Evolutionary conservation across 2,113 vertebrate species (phyloP), one percentile per base, ranked within the genome.

Genomic region (Aphyosemion australe): DNA sequence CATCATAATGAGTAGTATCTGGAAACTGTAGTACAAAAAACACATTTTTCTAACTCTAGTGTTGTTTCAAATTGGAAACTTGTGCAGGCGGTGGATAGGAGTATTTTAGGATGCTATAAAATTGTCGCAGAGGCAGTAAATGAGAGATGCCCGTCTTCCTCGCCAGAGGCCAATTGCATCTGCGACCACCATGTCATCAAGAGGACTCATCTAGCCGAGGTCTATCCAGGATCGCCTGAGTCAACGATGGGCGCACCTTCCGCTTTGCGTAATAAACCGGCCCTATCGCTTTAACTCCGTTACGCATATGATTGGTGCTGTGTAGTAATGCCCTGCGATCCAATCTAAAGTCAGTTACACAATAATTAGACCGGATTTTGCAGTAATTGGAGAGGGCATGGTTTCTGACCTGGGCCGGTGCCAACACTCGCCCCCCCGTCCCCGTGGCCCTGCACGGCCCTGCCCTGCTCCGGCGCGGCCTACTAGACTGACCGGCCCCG

Each of bases 181-280:
- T 66, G 76, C 76, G 70, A 61, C 19, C 72, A 68, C 49, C 11
- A 41, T 39, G 47, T 41, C 54, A 46, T 58, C 50, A 41, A 13
- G 32, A 61, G 60, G 77, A 67, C 56, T 31, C 32, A 42, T 26
- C 31, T 48, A 53, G 57, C 63, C 69, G 71, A 74, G 70, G 43
- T 31, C 48, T 57, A 62, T 51, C 63, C 31, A 8, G 43, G 59
- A 64, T 59, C 34, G n/a, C 54, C 65, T 15, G 61, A 65, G 65
- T 61, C 83, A 65, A 61, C 73, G 52, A 67, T 20, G 79, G 85
- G 74, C 82, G 65, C 76, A 88, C 87, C 83, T 88, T 81, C 77
- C 58, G 74, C 57, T 80, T 91, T 91, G 90, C 88, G 88, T 88
- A 91, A 91, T 59, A 79, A 46, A 62, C 76, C 79, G 65, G 62